A percentile compares a stretch with the other conserved stretches of the same genome.
These are phyloP conservation scores for Caenorhabditis sp. DNA, from an alignment of 2,888 invertebrate genomes.

Conservation along the genomic window DNA sequence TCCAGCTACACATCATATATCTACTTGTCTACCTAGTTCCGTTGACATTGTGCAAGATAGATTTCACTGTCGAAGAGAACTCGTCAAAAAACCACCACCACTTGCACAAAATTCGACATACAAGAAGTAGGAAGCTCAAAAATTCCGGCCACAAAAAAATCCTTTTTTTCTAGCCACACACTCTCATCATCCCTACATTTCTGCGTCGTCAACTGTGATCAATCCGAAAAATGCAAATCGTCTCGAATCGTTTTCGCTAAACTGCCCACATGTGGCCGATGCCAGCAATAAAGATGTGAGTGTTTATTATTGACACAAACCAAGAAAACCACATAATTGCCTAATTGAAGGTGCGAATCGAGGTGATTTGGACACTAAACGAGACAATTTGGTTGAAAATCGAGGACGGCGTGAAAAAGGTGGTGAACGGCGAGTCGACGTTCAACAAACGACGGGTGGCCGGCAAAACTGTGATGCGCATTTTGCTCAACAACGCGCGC, in stretches of 20 bases:
- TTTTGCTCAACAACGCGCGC: slow-evolving; percentile 48
- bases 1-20: slow-evolving; percentile 13
- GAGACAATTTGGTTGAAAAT: slow-evolving; percentile 59
- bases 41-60: background rate
- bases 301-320: background rate
- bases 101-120: slow-evolving; percentile 26
- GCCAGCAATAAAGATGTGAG: slow-evolving; percentile 46
- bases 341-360: slow-evolving; percentile 7
- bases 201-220: slow-evolving; percentile 24
- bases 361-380: slow-evolving; percentile 55
- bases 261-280: slow-evolving; percentile 57
- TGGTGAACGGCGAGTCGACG: slow-evolving; percentile 43
- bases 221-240: slow-evolving; percentile 23
- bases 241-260: slow-evolving; percentile 52
- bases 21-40: slow-evolving; percentile 19
- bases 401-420: slow-evolving; percentile 42
- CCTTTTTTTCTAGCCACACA: background rate
- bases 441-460: slow-evolving; percentile 48
- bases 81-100: slow-evolving; percentile 12
- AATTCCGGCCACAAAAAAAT: too few species aligned
- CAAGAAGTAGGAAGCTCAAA: slow-evolving; percentile 9
- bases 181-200: slow-evolving; percentile 10
- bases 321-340: background rate
- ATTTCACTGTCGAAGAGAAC: slow-evolving; percentile 22
- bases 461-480: slow-evolving; percentile 52